Base-by-base conservation (phyloP, 2,113 vertebrate species). In the Parus major region DNA sequence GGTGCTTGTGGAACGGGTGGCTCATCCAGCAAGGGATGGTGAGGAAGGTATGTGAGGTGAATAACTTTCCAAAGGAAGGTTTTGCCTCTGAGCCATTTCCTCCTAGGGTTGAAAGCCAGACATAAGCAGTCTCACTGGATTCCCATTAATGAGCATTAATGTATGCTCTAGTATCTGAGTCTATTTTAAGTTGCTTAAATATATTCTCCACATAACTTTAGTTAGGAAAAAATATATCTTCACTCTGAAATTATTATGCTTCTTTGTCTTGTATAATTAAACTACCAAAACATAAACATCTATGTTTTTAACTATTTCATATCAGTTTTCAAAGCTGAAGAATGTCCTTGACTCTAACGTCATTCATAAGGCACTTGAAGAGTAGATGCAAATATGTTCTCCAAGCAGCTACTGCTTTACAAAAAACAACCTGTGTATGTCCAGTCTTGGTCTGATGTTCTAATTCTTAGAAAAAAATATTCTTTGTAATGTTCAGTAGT, bases 1-100 rank as follows among this genome's bases (percentile, higher is more conserved):
- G 5, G 31, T 61, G 8, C n/a, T 70, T 76, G 29, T 57, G 42
- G 21, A 76, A 57, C 0, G 0, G 4, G 6, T 36, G 16, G 19
- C 50, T 75, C 3, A 4, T 68, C 20, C 53, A 71, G 61, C 7
- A 22, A 7, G 60, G 33, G 31, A 11, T 63, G 17, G 12, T 24
- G 56, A 23, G 24, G 25, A 57, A 76, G 20, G 31, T 11, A 29
- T 14, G 22, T 41, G 39, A 46, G 23, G 36, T 35, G 46, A 47
- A 17, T 44, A 61, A 70, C 23, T 57, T 46, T 70, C 21, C 46
- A 39, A 69, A 86, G 65, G 5, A 70, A 73, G 16, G 19, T 79
- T 85, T 75, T 79, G 9, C 61, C 52, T 66, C 23, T 47, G 28
- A 73, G 31, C 29, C 24, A 10, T 61, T 95, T 84, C 27, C n/a